These are phyloP conservation scores for Microcebus lehilahytsara DNA, from an alignment of 2,113 vertebrate genomes.

Conservation along the genomic window DNA sequence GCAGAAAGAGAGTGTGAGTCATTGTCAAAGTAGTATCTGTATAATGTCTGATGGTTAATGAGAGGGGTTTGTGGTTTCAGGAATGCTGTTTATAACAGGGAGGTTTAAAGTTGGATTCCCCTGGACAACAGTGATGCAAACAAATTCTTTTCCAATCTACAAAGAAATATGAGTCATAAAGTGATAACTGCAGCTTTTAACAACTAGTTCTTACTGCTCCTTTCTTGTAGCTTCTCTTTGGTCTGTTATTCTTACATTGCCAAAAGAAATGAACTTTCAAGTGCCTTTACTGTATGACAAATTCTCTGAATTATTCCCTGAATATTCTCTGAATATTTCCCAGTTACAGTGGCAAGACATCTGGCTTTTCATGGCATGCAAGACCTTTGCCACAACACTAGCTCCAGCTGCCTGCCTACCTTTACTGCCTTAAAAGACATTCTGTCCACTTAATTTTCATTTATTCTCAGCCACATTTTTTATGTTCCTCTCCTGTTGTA, in stretches of 20 bases:
- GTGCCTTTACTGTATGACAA: background rate
- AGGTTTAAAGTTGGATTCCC: background rate
- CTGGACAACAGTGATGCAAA: background rate
- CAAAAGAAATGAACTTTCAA: background rate
- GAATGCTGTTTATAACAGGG: slow-evolving; percentile 40
- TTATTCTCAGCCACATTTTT: background rate
- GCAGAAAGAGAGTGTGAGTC: background rate
- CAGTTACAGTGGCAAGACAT: background rate
- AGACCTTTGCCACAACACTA: background rate
- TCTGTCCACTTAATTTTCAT: background rate
- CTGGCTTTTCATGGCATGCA: background rate
- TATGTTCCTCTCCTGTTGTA: background rate
- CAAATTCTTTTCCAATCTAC: background rate
- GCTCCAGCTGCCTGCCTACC: background rate
- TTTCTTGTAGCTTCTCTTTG: background rate
- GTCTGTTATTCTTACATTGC: background rate
- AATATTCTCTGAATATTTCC: background rate
- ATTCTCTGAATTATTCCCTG: background rate
- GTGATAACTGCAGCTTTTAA: background rate
- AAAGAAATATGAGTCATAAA: background rate
- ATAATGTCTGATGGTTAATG: background rate
- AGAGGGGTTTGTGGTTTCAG: background rate
- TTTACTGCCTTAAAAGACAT: background rate
- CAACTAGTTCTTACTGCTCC: background rate
- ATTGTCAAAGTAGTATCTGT: slow-evolving; percentile 5